Base-by-base conservation (phyloP, 2,888 invertebrate genomes). In the Scaptomyza reducta region DNA sequence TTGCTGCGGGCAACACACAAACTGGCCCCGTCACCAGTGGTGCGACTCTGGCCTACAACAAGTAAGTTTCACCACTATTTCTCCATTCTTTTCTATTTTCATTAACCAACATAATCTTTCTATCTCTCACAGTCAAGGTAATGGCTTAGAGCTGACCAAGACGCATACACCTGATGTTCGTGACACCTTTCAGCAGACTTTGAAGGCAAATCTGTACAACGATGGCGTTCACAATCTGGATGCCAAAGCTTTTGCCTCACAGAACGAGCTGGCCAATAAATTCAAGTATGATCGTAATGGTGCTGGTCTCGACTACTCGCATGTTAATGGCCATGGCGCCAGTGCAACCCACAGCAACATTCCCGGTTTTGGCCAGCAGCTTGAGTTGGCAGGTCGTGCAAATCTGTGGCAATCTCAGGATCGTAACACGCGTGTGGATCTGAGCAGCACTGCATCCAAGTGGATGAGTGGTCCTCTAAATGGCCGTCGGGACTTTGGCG, bases 211-310 rank as follows among this genome's bases (percentile, higher is more conserved):
- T 64, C 70, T 86, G 10, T 86, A 70, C 46, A 74, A 79, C 54
- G 49, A 87, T 25, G 88, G 77, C 13, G 63, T 65, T 0, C 86
- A 87, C 47, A 86, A 70, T 38, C 29, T 85, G 50, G 80, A 85
- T 35, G 84, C 79, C 44, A 79, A 85, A 56, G 87, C 67, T 0
- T 87, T 84, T 9, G 75, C 82, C 41, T 79, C 84, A 2, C 88
- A 87, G 42, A 85, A 82, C 27, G 18, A 79, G 27, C 50, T 86
- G 47, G 79, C 83, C 55, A 84, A 85, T 16, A 79, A 79, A 29
- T 63, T 82, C 0, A 62, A 87, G 58, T 87, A 73, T 22, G 65
- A 87, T 11, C 63, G 77, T n/a, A 87, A 84, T 47, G 83, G 85
- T 13, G 85, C 69, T 40, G 81, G 51, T 1, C 10, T 84, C 10